Evolutionary conservation across 2,888 invertebrate genomes (phyloP), one percentile per base, ranked within the genome.

Genomic region (Venusia cambrica): DNA sequence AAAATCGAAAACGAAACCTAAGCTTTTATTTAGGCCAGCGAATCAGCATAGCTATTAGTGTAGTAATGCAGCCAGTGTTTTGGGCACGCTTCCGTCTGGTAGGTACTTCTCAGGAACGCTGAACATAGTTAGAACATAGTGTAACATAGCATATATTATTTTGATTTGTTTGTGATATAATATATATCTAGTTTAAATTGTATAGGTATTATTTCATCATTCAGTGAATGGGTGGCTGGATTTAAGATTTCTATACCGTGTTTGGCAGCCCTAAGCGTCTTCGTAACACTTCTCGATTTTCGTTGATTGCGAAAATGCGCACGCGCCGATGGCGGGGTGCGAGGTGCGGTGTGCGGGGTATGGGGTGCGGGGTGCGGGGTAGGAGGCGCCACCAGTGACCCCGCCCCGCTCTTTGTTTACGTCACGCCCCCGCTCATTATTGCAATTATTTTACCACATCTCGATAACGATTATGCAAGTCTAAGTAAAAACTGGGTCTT

Each of bases 391-490:
- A 55, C 72, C 70, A 69, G 73, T 78, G 66, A 79, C 67, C 65
- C 80, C 85, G 83, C 85, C 85, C 84, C 79, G 66, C 73, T 75
- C 80, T 81, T 84, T 84, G 84, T 84, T 84, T 80, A 81, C 70
- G 79, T 72, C 73, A 80, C 85, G 81, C 84, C 85, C 80, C 70
- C 72, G 55, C 70, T 78, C 73, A 79, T 83, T 83, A 80, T 58
- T 62, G 61, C 58, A 62, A 62, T 60, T 58, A 65, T 68, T n/a
- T n/a, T 69, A 71, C 62, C 67, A 73, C 69, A 60, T 34, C 45
- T 45, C 43, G 40, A 52, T 43, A 42, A 42, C 43, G 38, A 44
- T 28, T 25, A 25, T 22, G 35, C 26, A 35, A 16, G 45, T 41
- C 32, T 45, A 21, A 42, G n/a, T 37, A 47, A 46, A 45, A 48